Percentiles rank a stretch among this genome's conserved stretches.
phyloP scores from a whole-genome alignment of 1,140 invertebrate species.

The Papilio machaon region DNA sequence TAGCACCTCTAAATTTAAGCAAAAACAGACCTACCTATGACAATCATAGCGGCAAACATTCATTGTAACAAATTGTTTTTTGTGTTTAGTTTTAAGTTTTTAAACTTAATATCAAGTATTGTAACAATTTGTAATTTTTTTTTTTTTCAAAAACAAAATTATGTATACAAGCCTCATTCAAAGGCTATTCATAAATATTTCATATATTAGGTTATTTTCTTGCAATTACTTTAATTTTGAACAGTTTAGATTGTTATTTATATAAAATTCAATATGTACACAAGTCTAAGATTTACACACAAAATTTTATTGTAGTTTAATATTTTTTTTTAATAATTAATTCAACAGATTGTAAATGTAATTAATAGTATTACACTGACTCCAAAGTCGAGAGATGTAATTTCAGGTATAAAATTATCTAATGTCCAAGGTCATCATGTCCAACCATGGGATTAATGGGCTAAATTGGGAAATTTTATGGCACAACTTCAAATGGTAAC shows the following conservation, averaged over 20 bases:
- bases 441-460: conserved; percentile 64
- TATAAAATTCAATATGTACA: background rate
- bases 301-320: conserved; percentile 35
- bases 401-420: conserved; percentile 66
- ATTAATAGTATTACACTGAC: conserved; percentile 57
- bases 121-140: conserved; percentile 58
- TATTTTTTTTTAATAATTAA: conserved; percentile 36
- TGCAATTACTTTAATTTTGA: conserved; percentile 9
- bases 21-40: conserved; percentile 74
- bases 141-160: conserved; percentile 41
- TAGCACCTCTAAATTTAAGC: conserved; percentile 63
- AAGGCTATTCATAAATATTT: conserved; percentile 16
- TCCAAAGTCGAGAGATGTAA: conserved; percentile 60
- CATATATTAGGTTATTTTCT: background rate
- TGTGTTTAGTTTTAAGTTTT: conserved; percentile 63
- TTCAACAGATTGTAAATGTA: conserved; percentile 43
- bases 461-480: conserved; percentile 68
- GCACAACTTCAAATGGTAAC: conserved; percentile 69
- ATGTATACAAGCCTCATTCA: conserved; percentile 10
- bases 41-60: conserved; percentile 72
- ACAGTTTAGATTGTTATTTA: conserved; percentile 4
- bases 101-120: conserved; percentile 50
- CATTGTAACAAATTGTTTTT: conserved; percentile 67
- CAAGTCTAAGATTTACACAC: conserved; percentile 25
- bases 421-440: conserved; percentile 65